These are phyloP conservation scores for Drosophila paulistorum DNA, from an alignment of 1,140 invertebrate species.

Conservation along the genomic window DNA sequence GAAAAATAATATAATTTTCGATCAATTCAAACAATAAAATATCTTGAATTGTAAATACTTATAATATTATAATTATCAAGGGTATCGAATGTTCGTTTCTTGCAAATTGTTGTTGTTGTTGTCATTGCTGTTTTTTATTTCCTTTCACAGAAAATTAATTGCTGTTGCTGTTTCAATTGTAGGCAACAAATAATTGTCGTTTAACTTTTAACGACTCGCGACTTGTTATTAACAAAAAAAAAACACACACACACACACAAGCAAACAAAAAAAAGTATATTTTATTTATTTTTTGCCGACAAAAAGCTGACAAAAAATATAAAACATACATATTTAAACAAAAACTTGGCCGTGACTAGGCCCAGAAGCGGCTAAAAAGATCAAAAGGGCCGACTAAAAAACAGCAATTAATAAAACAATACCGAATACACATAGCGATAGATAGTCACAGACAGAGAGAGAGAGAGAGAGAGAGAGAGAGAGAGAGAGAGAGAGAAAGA, in stretches of 20 bases:
- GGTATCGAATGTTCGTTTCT: background rate
- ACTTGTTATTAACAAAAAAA: slow-evolving; percentile 73
- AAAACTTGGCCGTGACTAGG: slow-evolving; percentile 68
- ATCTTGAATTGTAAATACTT: no score
- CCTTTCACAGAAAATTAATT: slow-evolving; percentile 27
- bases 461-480: slow-evolving; percentile 26
- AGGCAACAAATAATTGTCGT: slow-evolving; percentile 61
- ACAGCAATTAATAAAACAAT: slow-evolving; percentile 74
- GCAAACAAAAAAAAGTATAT: slow-evolving; percentile 24
- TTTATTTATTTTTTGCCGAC: slow-evolving; percentile 39
- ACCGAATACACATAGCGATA: slow-evolving; percentile 32
- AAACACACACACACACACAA: slow-evolving; percentile 32
- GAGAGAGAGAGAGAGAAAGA: slow-evolving; percentile 29
- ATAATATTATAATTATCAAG: background rate
- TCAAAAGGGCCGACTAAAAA: slow-evolving; percentile 60
- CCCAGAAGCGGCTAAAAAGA: slow-evolving; percentile 40
- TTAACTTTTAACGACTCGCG: slow-evolving; percentile 42
- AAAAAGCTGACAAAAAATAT: slow-evolving; percentile 50
- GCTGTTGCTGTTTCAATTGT: slow-evolving; percentile 65
- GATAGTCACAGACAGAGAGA: slow-evolving; percentile 6
- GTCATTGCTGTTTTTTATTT: slow-evolving; percentile 23
- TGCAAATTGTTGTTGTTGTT: slow-evolving; percentile 10
- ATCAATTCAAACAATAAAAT: no score
- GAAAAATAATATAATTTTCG: no score
- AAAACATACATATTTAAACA: slow-evolving; percentile 64